Percentiles rank a stretch among this genome's conserved stretches.
These are phyloP conservation scores for Streptopelia turtur DNA, from an alignment of 2,797 vertebrate species.

Conservation along the genomic window DNA sequence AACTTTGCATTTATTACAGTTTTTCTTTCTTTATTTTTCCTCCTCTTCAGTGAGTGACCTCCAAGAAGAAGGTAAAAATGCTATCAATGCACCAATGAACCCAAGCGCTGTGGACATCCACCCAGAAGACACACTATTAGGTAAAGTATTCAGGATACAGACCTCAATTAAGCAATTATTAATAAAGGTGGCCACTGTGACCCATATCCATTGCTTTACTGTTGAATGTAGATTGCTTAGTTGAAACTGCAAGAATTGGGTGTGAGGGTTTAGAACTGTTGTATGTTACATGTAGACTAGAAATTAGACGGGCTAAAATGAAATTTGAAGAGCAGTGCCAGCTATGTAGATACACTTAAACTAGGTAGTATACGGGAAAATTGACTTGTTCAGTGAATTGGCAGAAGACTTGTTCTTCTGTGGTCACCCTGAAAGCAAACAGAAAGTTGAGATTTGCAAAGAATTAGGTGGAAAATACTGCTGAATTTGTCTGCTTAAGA, in stretches of 20 bases:
- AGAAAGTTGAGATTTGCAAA: neutral
- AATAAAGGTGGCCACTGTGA: neutral
- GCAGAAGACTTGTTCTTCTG: neutral
- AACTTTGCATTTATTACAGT: neutral
- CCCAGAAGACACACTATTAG: constrained; percentile 90
- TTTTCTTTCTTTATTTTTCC: neutral
- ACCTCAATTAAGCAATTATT: neutral
- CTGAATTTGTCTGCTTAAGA: neutral
- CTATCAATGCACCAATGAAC: constrained; percentile 92
- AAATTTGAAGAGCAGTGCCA: neutral
- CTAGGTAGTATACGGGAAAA: neutral
- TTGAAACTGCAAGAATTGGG: neutral
- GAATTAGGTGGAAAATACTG: neutral
- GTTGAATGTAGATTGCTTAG: neutral
- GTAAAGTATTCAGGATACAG: constrained; percentile 69
- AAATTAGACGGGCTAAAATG: neutral
- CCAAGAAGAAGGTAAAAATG: constrained; percentile 94
- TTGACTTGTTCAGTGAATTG: neutral
- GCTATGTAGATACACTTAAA: neutral
- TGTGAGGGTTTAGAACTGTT: neutral
- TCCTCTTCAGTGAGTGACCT: constrained; percentile 89
- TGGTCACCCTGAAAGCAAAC: neutral
- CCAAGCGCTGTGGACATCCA: constrained; percentile 84
- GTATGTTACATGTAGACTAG: neutral
- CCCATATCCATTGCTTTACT: neutral